Conservation (phyloP, 2,113 vertebrate species). For the zebrafish (Danio rerio) region DNA sequence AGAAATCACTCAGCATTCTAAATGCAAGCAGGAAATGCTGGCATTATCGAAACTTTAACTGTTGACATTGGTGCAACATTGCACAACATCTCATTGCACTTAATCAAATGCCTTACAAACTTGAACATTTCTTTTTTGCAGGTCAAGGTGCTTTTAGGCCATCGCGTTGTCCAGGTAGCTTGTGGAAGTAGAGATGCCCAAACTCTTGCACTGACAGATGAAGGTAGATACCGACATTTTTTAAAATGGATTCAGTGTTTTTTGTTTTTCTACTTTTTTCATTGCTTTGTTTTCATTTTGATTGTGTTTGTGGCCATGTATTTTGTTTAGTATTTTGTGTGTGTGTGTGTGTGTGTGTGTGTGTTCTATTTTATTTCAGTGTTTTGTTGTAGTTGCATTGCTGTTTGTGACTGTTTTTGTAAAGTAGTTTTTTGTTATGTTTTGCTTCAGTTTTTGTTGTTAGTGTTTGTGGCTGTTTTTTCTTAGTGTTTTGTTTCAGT, state of each 20-base stretch:
- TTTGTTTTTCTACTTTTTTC: not conserved
- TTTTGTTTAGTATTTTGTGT: not conserved
- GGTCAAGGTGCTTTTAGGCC: conserved; percentile 97
- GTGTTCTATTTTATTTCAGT: not conserved
- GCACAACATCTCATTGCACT: not conserved
- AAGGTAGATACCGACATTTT: conserved; percentile 77
- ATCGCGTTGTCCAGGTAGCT: conserved; percentile 95
- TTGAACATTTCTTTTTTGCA: conserved; percentile 60
- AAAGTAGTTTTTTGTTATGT: no score
- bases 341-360: not conserved
- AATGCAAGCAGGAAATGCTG: no score
- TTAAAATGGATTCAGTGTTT: not conserved
- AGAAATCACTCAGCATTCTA: no score
- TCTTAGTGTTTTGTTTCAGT: no score
- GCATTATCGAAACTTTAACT: no score
- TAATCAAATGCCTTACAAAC: not conserved
- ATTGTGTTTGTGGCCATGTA: no score
- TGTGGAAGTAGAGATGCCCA: conserved; percentile 98
- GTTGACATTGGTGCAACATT: no score
- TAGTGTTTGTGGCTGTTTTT: no score
- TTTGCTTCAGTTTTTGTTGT: not conserved
- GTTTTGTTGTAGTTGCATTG: not conserved
- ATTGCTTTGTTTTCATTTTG: not conserved
- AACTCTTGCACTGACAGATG: conserved; percentile 94
- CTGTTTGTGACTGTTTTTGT: no score